Evolutionary conservation across 2,113 vertebrate species (phyloP).

Genomic region (Accipiter cooperii): DNA sequence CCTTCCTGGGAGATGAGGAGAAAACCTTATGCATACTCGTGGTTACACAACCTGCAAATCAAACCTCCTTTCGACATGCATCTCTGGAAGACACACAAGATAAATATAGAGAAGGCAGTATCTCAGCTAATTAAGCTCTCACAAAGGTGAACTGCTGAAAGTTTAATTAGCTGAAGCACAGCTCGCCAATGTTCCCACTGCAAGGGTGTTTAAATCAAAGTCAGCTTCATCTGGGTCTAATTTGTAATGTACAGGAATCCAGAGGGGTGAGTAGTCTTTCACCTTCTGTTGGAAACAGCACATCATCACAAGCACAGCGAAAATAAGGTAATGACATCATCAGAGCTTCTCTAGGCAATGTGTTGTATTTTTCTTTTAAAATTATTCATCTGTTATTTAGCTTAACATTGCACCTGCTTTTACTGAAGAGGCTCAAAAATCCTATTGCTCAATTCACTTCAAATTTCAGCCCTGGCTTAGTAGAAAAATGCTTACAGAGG

Average conservation of each 20-base stretch:
- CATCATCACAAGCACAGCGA: background rate
- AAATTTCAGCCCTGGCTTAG: background rate
- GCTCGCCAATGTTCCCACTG: background rate
- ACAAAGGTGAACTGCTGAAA: constrained; percentile 52
- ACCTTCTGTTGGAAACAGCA: background rate
- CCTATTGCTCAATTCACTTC: background rate
- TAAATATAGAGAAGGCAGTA: constrained; percentile 46
- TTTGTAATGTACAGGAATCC: background rate
- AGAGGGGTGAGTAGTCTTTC: background rate
- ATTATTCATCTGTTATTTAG: background rate
- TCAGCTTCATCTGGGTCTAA: background rate
- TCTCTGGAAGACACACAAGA: background rate
- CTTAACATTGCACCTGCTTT: background rate
- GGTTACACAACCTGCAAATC: background rate
- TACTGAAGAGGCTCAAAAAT: background rate
- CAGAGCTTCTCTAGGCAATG: background rate
- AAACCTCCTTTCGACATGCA: background rate
- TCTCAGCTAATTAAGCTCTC: constrained; percentile 50
- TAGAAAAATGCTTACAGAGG: background rate
- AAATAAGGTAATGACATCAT: background rate
- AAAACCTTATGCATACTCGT: background rate
- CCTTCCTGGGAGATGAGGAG: background rate
- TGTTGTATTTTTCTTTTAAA: background rate
- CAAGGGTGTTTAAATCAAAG: constrained; percentile 54
- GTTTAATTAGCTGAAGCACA: constrained; percentile 48